phyloP scores from a whole-genome alignment of 2,797 vertebrate genomes.

The Gastrophryne carolinensis region DNA sequence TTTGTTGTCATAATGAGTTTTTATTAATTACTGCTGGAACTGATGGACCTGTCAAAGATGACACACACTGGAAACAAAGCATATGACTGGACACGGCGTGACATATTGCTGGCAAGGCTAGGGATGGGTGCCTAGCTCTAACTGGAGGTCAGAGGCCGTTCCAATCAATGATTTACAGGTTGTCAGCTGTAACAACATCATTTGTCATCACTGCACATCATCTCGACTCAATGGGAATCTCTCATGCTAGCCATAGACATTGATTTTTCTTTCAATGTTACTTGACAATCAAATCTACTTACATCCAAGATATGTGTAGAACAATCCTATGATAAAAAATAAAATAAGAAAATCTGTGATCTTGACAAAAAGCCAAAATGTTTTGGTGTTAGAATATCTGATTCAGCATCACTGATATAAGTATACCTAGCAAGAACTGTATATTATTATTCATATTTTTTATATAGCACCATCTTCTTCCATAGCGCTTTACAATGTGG shows the following conservation, averaged over 20 bases:
- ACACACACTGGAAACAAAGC: background rate
- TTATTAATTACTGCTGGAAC: conserved; percentile 2
- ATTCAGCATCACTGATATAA: no score
- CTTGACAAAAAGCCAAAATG: no score
- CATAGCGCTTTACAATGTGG: no score
- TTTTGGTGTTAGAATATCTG: no score
- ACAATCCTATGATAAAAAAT: no score
- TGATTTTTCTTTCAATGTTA: background rate
- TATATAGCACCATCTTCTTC: no score
- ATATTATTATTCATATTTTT: no score
- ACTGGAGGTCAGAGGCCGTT: background rate
- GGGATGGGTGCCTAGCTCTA: background rate
- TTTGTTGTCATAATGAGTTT: conserved; percentile 21
- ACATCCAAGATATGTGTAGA: no score
- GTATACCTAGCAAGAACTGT: no score
- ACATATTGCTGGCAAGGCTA: background rate
- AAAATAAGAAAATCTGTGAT: no score
- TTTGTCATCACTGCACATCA: conserved; percentile 2
- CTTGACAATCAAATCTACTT: background rate
- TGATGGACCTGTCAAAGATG: background rate
- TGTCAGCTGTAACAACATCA: conserved; percentile 2
- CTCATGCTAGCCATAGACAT: background rate
- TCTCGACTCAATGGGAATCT: conserved; percentile 1
- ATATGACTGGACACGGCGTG: background rate
- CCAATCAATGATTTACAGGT: background rate